These are phyloP conservation scores for Eupeodes latifasciatus DNA, from an alignment of 2,888 invertebrate species.

Conservation along the genomic window DNA sequence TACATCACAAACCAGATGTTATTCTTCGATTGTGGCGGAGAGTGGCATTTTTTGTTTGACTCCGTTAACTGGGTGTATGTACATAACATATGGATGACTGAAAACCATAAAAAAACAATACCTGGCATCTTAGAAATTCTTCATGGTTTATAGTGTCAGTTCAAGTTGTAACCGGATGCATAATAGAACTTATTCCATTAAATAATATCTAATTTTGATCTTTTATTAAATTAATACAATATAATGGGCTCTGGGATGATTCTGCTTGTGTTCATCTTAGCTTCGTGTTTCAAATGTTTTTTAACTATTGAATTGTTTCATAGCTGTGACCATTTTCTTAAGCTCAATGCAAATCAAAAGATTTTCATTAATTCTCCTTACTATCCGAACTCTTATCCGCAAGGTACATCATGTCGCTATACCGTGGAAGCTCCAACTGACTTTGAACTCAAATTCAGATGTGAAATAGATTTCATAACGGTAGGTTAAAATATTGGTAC, in stretches of 20 bases:
- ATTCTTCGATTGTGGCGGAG: neutral
- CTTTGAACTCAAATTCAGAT: conserved; percentile 80
- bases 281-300: conserved; percentile 17
- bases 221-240: neutral
- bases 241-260: neutral
- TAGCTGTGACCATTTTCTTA: conserved; percentile 81
- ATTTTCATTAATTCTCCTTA: conserved; percentile 82
- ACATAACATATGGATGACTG: neutral
- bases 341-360: conserved; percentile 79
- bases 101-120: neutral
- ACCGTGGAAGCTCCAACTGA: conserved; percentile 80
- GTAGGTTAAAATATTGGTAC: conserved; percentile 77
- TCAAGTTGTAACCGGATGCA: conserved; percentile 15
- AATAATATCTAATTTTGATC: neutral
- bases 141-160: conserved; percentile 22
- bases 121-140: neutral
- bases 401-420: conserved; percentile 82
- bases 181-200: neutral
- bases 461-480: conserved; percentile 80
- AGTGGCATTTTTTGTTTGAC: neutral
- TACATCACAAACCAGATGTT: conserved; percentile 2
- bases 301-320: conserved; percentile 75
- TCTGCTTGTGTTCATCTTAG: neutral
- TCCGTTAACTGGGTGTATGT: neutral
- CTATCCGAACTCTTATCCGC: conserved; percentile 81